Base-by-base conservation (phyloP, 2,888 invertebrate species). In the Hirtodrosophila cameraria region DNA sequence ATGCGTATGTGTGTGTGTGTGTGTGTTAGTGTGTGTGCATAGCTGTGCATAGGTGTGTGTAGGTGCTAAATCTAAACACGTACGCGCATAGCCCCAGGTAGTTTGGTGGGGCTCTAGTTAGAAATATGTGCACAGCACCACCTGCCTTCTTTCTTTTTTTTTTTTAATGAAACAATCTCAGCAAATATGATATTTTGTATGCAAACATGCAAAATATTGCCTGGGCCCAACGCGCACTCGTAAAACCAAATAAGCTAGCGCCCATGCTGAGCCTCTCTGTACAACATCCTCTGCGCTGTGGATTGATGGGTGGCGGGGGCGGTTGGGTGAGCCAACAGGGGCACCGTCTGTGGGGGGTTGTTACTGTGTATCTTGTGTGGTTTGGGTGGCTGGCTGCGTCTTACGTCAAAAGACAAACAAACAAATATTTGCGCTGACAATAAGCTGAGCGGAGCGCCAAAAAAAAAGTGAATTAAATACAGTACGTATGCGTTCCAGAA, bases 141-240 rank as follows among this genome's bases (percentile, higher is more conserved):
- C 72, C 71, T 75, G 63, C 48, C 3, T 15, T 12, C n/a, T 12
- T 49, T 30, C 28, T 50, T 46, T 42, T 30, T 53, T 80, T 72
- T 84, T 84, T 85, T 79, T 82, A 82, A 85, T 86, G 83, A 82
- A 84, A 85, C 86, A 82, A 82, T 85, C 83, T 85, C 80, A 49
- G 83, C 80, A 85, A 82, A 82, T 82, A 83, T 85, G 83, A 82
- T 82, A 82, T 86, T 82, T 85, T 80, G 86, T 85, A 83, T 83
- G 83, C 86, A 86, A 83, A 85, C 86, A 85, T 83, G 82, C 83
- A 85, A 81, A 85, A 85, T 82, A 85, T 82, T 75, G 69, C 68
- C 61, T 35, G 31, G 45, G 45, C 66, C 36, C 54, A 72, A 52
- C 52, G 68, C 35, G 60, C 60, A 61, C 69, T 70, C 81, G 70